A percentile compares a stretch with the other conserved stretches of the same genome.
These are phyloP conservation scores for Germaria angustata DNA, from an alignment of 2,888 invertebrate genomes.

Conservation along the genomic window DNA sequence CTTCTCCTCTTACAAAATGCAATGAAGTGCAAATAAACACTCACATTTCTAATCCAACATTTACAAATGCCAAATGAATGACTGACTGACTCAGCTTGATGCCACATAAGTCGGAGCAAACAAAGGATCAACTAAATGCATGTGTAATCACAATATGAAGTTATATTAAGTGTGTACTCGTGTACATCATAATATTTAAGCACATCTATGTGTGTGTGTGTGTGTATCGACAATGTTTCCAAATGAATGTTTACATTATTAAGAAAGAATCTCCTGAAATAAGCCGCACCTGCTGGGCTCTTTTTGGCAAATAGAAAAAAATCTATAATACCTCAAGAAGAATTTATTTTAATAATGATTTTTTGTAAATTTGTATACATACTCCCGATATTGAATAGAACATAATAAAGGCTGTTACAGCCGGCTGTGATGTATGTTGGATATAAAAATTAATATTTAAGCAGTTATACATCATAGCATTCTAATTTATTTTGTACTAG, in stretches of 20 bases:
- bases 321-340: not conserved
- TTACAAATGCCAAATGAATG: conserved; percentile 29
- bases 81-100: conserved; percentile 61
- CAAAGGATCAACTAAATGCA: conserved; percentile 55
- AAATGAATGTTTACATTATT: conserved; percentile 52
- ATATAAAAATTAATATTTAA: no score
- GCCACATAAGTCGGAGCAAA: conserved; percentile 50
- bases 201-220: conserved; percentile 1
- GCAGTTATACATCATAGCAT: no score
- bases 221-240: conserved; percentile 36
- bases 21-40: conserved; percentile 64
- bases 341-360: conserved; percentile 24
- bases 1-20: conserved; percentile 44
- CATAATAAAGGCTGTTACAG: no score
- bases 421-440: no score
- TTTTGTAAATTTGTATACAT: not conserved
- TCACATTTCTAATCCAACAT: conserved; percentile 62
- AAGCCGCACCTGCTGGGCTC: conserved; percentile 52
- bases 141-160: conserved; percentile 50
- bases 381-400: no score
- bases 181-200: not conserved
- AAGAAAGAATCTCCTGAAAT: conserved; percentile 24
- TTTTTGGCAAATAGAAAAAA: conserved; percentile 38
- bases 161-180: not conserved
- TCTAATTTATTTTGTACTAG: no score